phyloP scores from a whole-genome alignment of 1,140 invertebrate genomes.

The Diorhabda carinulata region DNA sequence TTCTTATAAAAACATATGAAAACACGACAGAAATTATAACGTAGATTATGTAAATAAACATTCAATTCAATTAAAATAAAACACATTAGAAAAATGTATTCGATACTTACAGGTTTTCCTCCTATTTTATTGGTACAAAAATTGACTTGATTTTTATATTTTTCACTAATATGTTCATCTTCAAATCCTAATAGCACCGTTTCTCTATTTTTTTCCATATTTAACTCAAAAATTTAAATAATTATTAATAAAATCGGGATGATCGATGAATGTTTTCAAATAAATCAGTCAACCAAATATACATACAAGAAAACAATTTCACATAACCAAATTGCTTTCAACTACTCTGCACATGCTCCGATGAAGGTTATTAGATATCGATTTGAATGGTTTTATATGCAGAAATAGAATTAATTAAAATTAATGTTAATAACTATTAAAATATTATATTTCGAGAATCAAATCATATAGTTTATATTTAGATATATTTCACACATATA shows the following conservation, averaged over 20 bases:
- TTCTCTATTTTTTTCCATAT: slow-evolving; percentile 51
- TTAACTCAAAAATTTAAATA: background rate
- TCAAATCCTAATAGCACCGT: slow-evolving; percentile 65
- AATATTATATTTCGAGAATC: no score
- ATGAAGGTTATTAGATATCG: background rate
- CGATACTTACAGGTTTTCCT: slow-evolving; percentile 60
- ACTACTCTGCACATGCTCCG: background rate
- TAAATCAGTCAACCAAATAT: slow-evolving; percentile 21
- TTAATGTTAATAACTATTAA: no score
- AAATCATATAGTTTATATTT: no score
- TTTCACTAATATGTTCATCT: slow-evolving; percentile 64
- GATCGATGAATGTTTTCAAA: background rate
- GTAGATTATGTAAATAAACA: background rate
- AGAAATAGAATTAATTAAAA: no score
- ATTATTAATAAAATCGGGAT: background rate
- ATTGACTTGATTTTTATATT: slow-evolving; percentile 57
- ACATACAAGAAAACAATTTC: slow-evolving; percentile 8
- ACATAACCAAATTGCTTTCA: slow-evolving; percentile 7
- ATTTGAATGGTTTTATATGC: background rate
- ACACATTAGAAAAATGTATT: background rate
- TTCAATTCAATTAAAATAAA: slow-evolving; percentile 1
- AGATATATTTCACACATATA: no score
- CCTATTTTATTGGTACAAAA: slow-evolving; percentile 70
- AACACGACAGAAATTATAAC: background rate
- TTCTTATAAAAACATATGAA: slow-evolving; percentile 9